Base-by-base conservation (phyloP, 2,888 invertebrate genomes). In the Chrysolina oricalcia region DNA sequence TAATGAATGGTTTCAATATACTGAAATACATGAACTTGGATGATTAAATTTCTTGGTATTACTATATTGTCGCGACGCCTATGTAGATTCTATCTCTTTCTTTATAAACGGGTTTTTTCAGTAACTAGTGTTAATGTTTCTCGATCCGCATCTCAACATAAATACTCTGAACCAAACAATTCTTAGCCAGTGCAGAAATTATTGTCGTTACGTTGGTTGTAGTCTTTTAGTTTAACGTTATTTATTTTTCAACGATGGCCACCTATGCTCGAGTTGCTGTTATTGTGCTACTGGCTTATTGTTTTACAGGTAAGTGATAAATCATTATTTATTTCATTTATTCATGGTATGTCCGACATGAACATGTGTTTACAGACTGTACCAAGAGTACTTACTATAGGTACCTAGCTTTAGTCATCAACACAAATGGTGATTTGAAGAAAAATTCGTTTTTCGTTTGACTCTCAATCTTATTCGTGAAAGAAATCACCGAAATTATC, bases 71-170 rank as follows among this genome's bases (percentile, higher is more conserved):
- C 59, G n/a, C 59, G 59, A 23, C 59, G 35, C 59, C 59, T 11
- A 59, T 59, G 59, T 27, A 8, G 27, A 15, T 59, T 27, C 69
- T 35, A 35, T 69, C 63, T 73, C 72, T 63, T 56, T 53, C 50
- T 27, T 59, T 71, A 64, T 59, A 64, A 75, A 75, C 75, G 65
- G 72, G 75, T 75, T 75, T 64, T 72, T 41, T 56, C 62, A 70
- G 68, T 75, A 75, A 67, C 63, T 40, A 68, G 17, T 43, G 19
- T 17, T 40, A 50, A 72, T 70, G 35, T 63, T 72, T 72, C 68
- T 67, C 63, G 70, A 75, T 71, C 75, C 73, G 73, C 65, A 63
- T 64, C 70, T 75, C 63, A 71, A 75, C 75, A 72, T 75, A 75
- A 75, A 75, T 75, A 68, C 71, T 72, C 41, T 41, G 53, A 72